phyloP scores from a whole-genome alignment of 2,113 vertebrate genomes.

The Amphiprion percula region DNA sequence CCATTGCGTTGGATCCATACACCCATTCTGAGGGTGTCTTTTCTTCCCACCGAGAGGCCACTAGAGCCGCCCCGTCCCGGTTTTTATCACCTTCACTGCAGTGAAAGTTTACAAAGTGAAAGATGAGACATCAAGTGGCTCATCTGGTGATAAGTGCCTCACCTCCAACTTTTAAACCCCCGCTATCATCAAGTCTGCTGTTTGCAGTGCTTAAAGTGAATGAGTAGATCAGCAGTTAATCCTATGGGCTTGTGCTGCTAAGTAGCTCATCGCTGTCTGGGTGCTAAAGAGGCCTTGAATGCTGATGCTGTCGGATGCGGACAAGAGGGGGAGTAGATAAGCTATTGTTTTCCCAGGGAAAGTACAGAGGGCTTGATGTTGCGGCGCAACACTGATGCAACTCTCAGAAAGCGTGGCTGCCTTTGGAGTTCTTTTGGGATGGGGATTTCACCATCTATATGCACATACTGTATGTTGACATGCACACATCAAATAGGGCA shows the following conservation, averaged over 20 bases:
- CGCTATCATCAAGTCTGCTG: conserved; percentile 71
- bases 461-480: conserved; percentile 41
- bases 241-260: conserved; percentile 75
- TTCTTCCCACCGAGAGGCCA: conserved; percentile 60
- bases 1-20: conserved; percentile 55
- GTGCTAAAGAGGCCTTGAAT: conserved; percentile 76
- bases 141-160: conserved; percentile 74
- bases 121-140: conserved; percentile 74
- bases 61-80: conserved; percentile 30
- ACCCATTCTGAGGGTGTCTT: conserved; percentile 39
- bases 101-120: conserved; percentile 78
- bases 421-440: conserved; percentile 53
- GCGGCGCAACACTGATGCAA: conserved; percentile 78
- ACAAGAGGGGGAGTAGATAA: conserved; percentile 71
- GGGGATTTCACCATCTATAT: conserved; percentile 55
- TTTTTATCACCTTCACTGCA: conserved; percentile 58
- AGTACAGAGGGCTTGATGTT: conserved; percentile 64
- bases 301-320: conserved; percentile 81
- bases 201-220: conserved; percentile 78
- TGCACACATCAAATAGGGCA: conserved; percentile 27
- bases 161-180: conserved; percentile 80
- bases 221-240: conserved; percentile 83
- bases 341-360: conserved; percentile 81
- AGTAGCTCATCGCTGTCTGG: conserved; percentile 79
- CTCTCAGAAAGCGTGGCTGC: conserved; percentile 62